Conservation (phyloP, 1,140 invertebrate species). For the Euglossa dilemma region DNA sequence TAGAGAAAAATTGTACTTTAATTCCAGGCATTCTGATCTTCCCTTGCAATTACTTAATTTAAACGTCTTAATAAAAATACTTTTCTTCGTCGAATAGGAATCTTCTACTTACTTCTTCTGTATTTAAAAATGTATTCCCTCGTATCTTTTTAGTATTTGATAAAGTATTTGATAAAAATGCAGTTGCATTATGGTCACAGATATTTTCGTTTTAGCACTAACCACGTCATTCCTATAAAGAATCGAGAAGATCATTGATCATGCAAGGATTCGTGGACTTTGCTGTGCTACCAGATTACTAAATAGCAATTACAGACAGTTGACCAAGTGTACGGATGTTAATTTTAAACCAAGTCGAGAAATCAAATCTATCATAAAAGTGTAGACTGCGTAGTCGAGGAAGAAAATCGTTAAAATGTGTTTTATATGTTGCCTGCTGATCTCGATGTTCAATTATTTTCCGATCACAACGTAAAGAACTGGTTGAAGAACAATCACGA, state of each 20-base stretch:
- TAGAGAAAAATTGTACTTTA: too few species aligned
- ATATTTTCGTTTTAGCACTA: background rate
- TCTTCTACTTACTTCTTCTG: too few species aligned
- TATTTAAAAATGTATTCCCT: too few species aligned
- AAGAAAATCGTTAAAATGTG: constrained; percentile 34
- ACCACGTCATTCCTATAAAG: background rate
- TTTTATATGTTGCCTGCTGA: constrained; percentile 55
- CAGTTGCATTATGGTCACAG: background rate
- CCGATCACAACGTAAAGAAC: background rate
- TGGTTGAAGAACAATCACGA: background rate
- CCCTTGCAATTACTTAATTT: too few species aligned
- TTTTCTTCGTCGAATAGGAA: too few species aligned
- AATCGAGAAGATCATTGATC: background rate
- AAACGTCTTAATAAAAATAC: too few species aligned
- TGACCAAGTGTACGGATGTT: too few species aligned
- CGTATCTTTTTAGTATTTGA: background rate
- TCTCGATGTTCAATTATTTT: constrained; percentile 66
- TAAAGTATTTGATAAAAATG: background rate
- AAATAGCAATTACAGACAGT: background rate
- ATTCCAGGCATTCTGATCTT: too few species aligned
- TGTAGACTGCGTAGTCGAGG: too few species aligned
- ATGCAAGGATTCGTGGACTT: background rate
- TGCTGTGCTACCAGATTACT: background rate
- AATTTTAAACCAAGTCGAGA: background rate
- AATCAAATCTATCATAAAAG: background rate